Conservation (phyloP, 2,888 invertebrate species). For the Melipona beecheii region DNA sequence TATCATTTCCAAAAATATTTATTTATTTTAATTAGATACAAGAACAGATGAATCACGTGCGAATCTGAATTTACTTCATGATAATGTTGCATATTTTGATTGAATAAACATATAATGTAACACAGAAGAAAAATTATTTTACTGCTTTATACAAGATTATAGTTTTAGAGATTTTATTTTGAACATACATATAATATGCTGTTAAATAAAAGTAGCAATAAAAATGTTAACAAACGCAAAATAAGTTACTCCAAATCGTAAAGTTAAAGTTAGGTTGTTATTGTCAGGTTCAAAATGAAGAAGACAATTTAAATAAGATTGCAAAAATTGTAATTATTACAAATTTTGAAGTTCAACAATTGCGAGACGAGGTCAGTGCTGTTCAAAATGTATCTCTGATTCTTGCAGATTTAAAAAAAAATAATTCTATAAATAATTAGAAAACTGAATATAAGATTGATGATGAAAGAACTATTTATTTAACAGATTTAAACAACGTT, state of each 20-base stretch:
- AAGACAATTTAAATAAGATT: conserved; percentile 42
- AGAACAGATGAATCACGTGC: conserved; percentile 36
- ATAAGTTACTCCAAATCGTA: neutral
- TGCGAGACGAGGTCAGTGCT: conserved; percentile 52
- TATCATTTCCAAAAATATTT: neutral
- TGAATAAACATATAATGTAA: neutral
- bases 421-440: neutral
- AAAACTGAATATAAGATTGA: neutral
- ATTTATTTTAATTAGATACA: neutral
- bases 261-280: neutral
- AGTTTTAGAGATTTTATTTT: neutral
- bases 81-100: neutral
- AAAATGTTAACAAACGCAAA: conserved; percentile 26
- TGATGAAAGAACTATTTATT: neutral
- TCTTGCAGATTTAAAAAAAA: neutral
- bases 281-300: conserved; percentile 18
- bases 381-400: conserved; percentile 22
- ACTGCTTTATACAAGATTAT: neutral
- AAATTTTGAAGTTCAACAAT: conserved; percentile 38
- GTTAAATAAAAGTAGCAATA: neutral
- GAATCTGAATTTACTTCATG: conserved; percentile 21
- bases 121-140: neutral
- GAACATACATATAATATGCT: conserved; percentile 18
- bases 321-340: conserved; percentile 27
- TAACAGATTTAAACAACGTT: neutral